Base-by-base conservation (phyloP, 2,113 vertebrate genomes). In the Pterophyllum scalare region DNA sequence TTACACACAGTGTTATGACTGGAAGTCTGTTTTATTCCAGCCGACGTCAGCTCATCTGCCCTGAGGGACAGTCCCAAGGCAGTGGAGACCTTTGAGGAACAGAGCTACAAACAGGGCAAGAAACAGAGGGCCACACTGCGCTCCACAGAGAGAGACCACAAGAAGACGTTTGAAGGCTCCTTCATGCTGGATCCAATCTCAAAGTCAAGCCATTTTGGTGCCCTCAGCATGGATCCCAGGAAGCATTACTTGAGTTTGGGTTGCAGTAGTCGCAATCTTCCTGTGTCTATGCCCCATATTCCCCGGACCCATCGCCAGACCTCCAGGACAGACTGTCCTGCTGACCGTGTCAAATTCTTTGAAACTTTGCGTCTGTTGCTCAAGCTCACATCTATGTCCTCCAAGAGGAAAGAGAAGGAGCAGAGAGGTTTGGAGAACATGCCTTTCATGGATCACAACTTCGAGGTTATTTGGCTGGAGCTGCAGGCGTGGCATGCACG, bases 381-480 rank as follows among this genome's bases (percentile, higher is more conserved):
- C 83, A 99, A 99, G 93, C 98, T 99, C 92, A 99, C 98, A 64
- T 99, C 98, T 93, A 98, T 99, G 95, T 99, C 98, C 1, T 99
- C 98, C 4, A 99, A 99, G 95, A 99, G 97, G 95, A 99, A 99
- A 94, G 99, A 99, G 94, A 97, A 97, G 91, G 98, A 99, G 90
- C 99, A 99, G 90, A 96, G 98, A 38, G 97, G 97, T 43, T 96
- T 97, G 81, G 98, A 99, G 86, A 98, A 96, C 92, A 97, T 96
- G 1, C 96, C 97, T 82, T 97, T 96, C 79, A 96, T 98, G 93
- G 98, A 97, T 90, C 96, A 98, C 89, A 99, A 98, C 95, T 98
- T 98, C 3, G 99, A 99, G 88, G 96, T 99, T 28, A 98, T 99
- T 88, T 99, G 99, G 99, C 93, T 99, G 85, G 99, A 99, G 93